Conservation (phyloP, 2,113 vertebrate genomes). For the Rhadina sibilatrix region DNA sequence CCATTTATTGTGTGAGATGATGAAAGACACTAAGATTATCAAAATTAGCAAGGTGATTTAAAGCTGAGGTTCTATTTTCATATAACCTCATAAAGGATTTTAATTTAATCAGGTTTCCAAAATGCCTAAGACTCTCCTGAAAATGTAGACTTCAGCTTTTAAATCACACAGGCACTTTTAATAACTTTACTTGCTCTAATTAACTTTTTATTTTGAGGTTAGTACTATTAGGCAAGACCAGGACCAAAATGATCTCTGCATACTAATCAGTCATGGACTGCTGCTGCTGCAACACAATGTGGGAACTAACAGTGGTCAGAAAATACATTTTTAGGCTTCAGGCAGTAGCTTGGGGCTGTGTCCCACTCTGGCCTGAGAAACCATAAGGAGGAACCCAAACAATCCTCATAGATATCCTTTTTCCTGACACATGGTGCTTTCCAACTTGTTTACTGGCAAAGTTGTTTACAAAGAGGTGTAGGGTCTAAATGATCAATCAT, state of each 20-base stretch:
- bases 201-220: slow-evolving; percentile 50
- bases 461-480: no score
- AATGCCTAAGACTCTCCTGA: neutral
- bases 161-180: neutral
- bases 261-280: neutral
- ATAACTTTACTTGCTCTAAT: slow-evolving; percentile 47
- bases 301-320: no score
- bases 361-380: no score
- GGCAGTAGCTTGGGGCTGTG: no score
- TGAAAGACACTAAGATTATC: neutral
- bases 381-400: no score
- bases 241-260: neutral
- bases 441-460: no score
- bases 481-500: no score
- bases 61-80: neutral
- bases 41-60: slow-evolving; percentile 19
- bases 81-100: slow-evolving; percentile 30
- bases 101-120: slow-evolving; percentile 20
- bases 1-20: neutral
- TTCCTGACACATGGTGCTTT: no score
- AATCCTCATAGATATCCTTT: no score
- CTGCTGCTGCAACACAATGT: neutral
- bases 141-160: slow-evolving; percentile 13
- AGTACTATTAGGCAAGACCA: neutral
- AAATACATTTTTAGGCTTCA: no score